Base-by-base conservation (phyloP, 2,888 invertebrate genomes). In the Lepas anatifera region DNA sequence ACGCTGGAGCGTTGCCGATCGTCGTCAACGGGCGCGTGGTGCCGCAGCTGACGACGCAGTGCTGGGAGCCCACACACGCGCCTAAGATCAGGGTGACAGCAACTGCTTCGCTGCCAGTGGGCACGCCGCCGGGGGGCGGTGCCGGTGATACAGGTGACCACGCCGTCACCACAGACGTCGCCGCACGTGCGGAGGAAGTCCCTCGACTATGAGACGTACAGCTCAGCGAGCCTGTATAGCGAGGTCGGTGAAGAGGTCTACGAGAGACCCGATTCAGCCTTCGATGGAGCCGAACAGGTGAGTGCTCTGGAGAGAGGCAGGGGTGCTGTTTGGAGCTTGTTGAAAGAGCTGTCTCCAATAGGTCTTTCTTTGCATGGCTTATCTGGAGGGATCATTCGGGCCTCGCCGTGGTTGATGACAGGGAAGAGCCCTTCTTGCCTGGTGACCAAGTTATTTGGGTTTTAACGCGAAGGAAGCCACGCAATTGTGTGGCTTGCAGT, bases 111-210 rank as follows among this genome's bases (percentile, higher is more conserved):
- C 58, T 35, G 58, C 58, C 58, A 8, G 8, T n/a, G 32, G 32
- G 11, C 11, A 10, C 41, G 41, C 39, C 39, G 39, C 39, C 16
- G 41, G 74, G 82, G 80, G 72, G 83, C 86, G 46, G 85, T 86
- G n/a, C 85, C 84, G 52, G 81, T 87, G 32, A 81, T 84, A 87
- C 88, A 79, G 43, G 52, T 64, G 43, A 80, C 75, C 78, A 67
- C 79, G 69, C 79, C 79, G 67, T 82, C 83, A 58, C 82, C 83
- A 3, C 76, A 83, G 72, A 81, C 81, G 37, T 84, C 84, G 76
- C 87, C 87, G 3, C 91, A 91, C 80, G 83, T 87, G 73, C 90
- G 90, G 80, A 88, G 88, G 77, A 84, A 87, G 74, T 92, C 89
- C 82, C 91, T 91, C 78, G 91, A 91, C 80, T 87, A 75, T 89